These are phyloP conservation scores for Neoaliturus tenellus DNA, from an alignment of 2,888 invertebrate species.

Conservation along the genomic window DNA sequence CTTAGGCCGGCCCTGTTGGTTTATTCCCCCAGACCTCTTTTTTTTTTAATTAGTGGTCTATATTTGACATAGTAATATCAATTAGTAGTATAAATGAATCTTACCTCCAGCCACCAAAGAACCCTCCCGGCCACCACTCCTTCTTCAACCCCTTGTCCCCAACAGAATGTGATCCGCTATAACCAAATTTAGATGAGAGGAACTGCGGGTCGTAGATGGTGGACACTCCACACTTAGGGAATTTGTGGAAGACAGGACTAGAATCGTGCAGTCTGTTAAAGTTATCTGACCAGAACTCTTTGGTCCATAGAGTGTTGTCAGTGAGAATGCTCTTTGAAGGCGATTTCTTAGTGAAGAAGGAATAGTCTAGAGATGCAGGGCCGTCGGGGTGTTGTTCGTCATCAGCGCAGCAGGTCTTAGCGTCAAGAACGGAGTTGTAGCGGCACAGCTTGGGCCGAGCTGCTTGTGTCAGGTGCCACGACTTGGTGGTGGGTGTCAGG, in stretches of 20 bases:
- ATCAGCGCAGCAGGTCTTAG: conserved; percentile 32
- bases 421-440: conserved; percentile 33
- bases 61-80: too few species aligned
- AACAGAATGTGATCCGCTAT: neutral
- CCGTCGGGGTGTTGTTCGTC: neutral
- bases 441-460: conserved; percentile 41
- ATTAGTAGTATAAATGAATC: neutral
- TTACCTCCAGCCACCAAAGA: conserved; percentile 45
- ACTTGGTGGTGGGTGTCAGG: conserved; percentile 38
- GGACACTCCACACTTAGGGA: conserved; percentile 41
- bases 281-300: conserved; percentile 43
- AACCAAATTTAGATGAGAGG: conserved; percentile 31
- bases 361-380: neutral
- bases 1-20: too few species aligned
- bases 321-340: conserved; percentile 17
- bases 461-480: conserved; percentile 48
- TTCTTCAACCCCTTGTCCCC: conserved; percentile 46
- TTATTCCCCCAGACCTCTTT: too few species aligned
- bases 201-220: conserved; percentile 57
- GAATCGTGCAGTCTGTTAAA: conserved; percentile 29
- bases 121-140: conserved; percentile 57
- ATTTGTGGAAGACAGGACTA: conserved; percentile 24
- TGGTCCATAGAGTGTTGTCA: conserved; percentile 35
- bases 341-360: conserved; percentile 42
- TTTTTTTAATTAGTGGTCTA: too few species aligned